phyloP scores from a whole-genome alignment of 2,113 vertebrate genomes.

The Charina bottae region DNA sequence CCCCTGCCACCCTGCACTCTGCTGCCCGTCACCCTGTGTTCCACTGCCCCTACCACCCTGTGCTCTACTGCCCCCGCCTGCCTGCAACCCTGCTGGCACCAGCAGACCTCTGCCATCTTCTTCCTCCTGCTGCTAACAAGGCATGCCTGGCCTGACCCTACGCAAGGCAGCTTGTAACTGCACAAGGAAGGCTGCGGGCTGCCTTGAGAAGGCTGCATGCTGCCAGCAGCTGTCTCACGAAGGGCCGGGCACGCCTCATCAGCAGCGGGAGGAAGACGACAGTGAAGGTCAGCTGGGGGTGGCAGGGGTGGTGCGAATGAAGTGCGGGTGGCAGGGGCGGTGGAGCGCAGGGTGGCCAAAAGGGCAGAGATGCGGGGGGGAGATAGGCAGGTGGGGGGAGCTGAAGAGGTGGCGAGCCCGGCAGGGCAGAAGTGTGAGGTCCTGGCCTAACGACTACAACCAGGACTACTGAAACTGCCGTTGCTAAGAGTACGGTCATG shows the following conservation, averaged over 20 bases:
- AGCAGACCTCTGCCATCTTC: background rate
- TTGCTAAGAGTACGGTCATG: background rate
- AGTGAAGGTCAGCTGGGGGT: background rate
- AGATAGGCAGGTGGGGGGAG: background rate
- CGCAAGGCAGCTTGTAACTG: background rate
- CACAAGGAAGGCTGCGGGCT: background rate
- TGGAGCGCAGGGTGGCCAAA: background rate
- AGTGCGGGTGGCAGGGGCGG: background rate
- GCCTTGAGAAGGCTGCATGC: background rate
- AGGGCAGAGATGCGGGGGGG: background rate
- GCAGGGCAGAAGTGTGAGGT: background rate
- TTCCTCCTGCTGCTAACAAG: background rate
- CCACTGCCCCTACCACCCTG: background rate
- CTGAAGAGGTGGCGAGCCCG: background rate
- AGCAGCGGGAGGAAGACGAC: background rate
- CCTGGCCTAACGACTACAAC: background rate
- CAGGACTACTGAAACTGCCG: background rate
- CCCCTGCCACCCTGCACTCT: no score
- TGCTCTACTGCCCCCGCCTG: background rate
- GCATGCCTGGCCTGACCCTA: background rate
- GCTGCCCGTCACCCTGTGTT: background rate
- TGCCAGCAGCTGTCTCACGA: background rate
- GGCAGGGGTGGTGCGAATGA: background rate
- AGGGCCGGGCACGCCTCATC: background rate
- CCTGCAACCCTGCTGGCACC: background rate